Base-by-base conservation (phyloP, 2,888 invertebrate species). In the Neoaliturus tenellus region DNA sequence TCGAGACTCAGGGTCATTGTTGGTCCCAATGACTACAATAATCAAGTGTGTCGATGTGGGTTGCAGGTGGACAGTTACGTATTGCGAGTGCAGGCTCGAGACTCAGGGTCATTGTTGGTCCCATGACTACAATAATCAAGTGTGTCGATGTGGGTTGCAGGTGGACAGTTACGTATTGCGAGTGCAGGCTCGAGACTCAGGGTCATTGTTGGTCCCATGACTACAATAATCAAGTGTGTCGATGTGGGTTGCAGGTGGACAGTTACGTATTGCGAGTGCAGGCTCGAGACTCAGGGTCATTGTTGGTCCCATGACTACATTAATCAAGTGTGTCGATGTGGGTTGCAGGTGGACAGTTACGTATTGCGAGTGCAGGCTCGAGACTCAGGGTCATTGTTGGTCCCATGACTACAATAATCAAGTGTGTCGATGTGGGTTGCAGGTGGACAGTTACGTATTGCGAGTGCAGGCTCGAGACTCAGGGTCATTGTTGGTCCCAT, bases 61-160 rank as follows among this genome's bases (percentile, higher is more conserved):
- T 39, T 71, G 20, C 89, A 92, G 91, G 90, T 91, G 31, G 89
- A 92, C 5, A 94, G 92, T 86, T 97, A 98, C 90, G 93, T 94
- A 55, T 90, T 98, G 80, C 96, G 96, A 90, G 92, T 98, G 81
- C 93, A 95, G 87, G 98, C 97, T 1, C 93, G 94, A 67, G 98
- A 98, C 90, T 5, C 39, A 8, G 39, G 39, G 39, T 39, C 39
- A 5, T 12, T 39, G 39, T 12, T 39, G 39, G 39, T 39, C 39
- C 39, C n/a, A 5, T 39, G 39, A 39, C 39, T 5, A 5, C 39
- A 39, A 39, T 12, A 12, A 39, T 39, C 39, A 39, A 5, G 39
- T 39, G 12, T 12, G 6, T 39, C 6, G 5, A 5, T 12, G 6
- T 12, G 10, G n/a, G 51, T 51, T 71, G 17, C 89, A 92, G 91